Evolutionary conservation across 2,797 vertebrate genomes (phyloP).

Genomic region (Perdix hodgsoniae): DNA sequence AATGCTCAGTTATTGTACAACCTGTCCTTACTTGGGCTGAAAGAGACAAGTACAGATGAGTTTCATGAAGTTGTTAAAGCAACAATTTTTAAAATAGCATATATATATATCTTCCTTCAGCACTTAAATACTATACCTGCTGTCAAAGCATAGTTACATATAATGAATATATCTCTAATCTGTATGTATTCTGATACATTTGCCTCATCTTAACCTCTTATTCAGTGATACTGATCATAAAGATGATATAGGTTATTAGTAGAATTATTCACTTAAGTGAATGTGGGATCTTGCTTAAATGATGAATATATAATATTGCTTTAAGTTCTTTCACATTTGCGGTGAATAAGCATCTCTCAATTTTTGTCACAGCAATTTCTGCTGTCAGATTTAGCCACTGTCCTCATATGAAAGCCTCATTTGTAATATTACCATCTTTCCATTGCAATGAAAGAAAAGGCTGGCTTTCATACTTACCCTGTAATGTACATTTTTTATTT

Average conservation of each 20-base stretch:
- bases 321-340: neutral
- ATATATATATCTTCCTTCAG: neutral
- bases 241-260: neutral
- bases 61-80: neutral
- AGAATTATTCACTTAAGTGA: neutral
- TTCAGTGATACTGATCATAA: neutral
- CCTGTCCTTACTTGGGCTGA: neutral
- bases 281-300: neutral
- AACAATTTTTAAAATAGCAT: neutral
- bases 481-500: neutral
- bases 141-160: neutral
- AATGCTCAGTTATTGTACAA: neutral
- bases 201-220: neutral
- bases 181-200: neutral
- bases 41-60: neutral
- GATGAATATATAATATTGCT: neutral
- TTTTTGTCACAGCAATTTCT: constrained; percentile 12
- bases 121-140: neutral
- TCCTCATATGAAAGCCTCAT: neutral
- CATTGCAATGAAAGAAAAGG: neutral
- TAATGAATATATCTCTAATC: neutral
- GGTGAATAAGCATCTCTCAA: neutral
- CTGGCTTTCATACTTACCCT: neutral
- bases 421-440: neutral
- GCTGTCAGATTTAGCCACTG: neutral